Conservation (phyloP, 2,113 vertebrate species). For the Mobula birostris region DNA sequence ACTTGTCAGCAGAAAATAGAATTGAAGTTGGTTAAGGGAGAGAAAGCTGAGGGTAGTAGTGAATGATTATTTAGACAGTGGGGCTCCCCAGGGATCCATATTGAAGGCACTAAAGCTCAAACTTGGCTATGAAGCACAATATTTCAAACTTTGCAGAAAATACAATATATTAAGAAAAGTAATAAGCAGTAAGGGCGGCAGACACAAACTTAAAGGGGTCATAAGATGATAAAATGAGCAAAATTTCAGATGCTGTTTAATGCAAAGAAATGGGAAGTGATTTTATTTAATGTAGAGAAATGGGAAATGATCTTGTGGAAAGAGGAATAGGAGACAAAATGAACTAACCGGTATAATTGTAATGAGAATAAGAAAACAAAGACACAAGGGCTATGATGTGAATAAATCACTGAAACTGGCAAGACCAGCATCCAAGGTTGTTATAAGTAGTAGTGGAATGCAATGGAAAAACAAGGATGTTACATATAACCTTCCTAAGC, state of each 20-base stretch:
- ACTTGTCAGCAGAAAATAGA: neutral
- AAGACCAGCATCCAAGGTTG: neutral
- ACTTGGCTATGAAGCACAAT: neutral
- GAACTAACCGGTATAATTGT: neutral
- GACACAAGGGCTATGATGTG: too few species aligned
- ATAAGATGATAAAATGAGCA: too few species aligned
- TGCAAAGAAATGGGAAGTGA: neutral
- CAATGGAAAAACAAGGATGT: neutral
- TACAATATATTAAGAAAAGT: neutral
- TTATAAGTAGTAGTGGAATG: neutral
- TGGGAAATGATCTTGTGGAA: neutral
- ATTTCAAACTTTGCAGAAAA: neutral
- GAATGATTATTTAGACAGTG: neutral
- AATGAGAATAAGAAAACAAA: neutral
- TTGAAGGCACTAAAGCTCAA: neutral
- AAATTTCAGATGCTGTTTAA: too few species aligned
- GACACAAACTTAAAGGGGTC: neutral
- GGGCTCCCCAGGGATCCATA: neutral
- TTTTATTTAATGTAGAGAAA: neutral
- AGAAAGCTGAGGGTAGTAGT: neutral
- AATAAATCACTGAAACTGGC: neutral
- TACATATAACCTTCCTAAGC: neutral
- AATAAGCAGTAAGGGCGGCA: neutral
- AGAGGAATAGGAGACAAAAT: neutral
- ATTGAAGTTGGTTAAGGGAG: neutral